A percentile compares a stretch with the other conserved stretches of the same genome.
Conservation (phyloP, 2,888 invertebrate species). For the Tachina lurida region DNA sequence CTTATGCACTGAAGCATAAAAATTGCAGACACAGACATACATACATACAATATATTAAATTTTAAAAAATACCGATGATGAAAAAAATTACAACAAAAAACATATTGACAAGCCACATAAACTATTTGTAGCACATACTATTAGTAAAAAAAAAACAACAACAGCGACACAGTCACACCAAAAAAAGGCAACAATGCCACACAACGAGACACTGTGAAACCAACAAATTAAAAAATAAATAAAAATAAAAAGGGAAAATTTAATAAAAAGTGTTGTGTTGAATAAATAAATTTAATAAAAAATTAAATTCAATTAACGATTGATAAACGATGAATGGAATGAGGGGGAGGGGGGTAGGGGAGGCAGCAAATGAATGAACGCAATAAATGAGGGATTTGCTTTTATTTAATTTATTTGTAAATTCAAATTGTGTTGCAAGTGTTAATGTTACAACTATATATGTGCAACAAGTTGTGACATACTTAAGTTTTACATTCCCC, state of each 20-base stretch:
- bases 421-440: conserved; percentile 25
- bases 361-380: neutral
- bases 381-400: conserved; percentile 5
- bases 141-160: conserved; percentile 19
- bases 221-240: conserved; percentile 1
- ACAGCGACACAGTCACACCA: conserved; percentile 5
- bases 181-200: conserved; percentile 53
- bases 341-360: neutral
- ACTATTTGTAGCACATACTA: conserved; percentile 53
- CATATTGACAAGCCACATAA: conserved; percentile 58
- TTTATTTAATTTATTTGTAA: neutral
- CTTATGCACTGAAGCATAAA: conserved; percentile 73
- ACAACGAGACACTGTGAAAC: conserved; percentile 23
- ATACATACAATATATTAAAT: no score
- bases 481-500: neutral
- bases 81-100: conserved; percentile 36
- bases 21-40: conserved; percentile 25
- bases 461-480: conserved; percentile 54
- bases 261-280: conserved; percentile 37
- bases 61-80: conserved; percentile 35
- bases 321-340: conserved; percentile 15
- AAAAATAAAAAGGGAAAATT: conserved; percentile 38
- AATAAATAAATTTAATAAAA: conserved; percentile 33
- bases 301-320: conserved; percentile 45
- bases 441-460: conserved; percentile 8